Evolutionary conservation across 2,797 vertebrate genomes (phyloP).

Genomic region (Telmatherina bonti): DNA sequence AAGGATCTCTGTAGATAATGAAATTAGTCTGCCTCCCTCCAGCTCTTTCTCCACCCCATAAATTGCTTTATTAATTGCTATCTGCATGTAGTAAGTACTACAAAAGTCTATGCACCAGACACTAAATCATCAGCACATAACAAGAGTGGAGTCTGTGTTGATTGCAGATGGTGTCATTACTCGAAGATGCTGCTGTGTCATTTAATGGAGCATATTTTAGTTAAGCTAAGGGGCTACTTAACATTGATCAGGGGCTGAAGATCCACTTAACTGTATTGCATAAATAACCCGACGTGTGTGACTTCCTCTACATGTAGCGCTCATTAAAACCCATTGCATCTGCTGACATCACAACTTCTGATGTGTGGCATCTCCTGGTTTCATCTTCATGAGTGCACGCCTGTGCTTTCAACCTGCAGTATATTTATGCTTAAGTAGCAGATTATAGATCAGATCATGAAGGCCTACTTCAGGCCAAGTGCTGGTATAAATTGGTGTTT

Average conservation of each 20-base stretch:
- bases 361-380: constrained; percentile 43
- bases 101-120: constrained; percentile 28
- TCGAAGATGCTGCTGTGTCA: constrained; percentile 51
- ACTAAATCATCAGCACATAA: constrained; percentile 47
- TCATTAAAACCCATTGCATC: constrained; percentile 56
- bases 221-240: constrained; percentile 64
- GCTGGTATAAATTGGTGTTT: constrained; percentile 40
- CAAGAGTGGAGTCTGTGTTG: constrained; percentile 44
- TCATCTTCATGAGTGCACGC: constrained; percentile 67
- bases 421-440: constrained; percentile 66
- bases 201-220: constrained; percentile 71
- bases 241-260: constrained; percentile 66
- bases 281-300: constrained; percentile 54
- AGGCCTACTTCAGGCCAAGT: constrained; percentile 46
- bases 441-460: constrained; percentile 62
- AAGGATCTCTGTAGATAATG: constrained; percentile 39
- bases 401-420: constrained; percentile 36
- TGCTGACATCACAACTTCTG: constrained; percentile 72
- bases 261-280: constrained; percentile 45
- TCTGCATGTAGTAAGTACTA: constrained; percentile 37
- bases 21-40: constrained; percentile 32
- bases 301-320: constrained; percentile 33
- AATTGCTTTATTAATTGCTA: constrained; percentile 57
- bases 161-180: constrained; percentile 51
- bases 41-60: constrained; percentile 25